phyloP scores from a whole-genome alignment of 1,140 invertebrate species.

The Drosophila littoralis region DNA sequence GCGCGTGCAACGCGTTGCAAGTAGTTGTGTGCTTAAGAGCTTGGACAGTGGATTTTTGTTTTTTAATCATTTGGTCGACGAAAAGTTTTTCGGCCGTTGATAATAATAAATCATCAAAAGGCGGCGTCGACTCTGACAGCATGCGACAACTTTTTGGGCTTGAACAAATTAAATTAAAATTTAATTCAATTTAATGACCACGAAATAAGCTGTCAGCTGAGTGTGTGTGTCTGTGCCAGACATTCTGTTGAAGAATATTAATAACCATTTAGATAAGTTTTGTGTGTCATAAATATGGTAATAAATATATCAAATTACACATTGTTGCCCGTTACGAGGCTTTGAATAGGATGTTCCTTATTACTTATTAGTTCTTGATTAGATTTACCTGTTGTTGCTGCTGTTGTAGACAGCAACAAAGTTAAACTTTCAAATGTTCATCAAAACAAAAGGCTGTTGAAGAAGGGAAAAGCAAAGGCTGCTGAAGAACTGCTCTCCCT shows the following conservation, averaged over 20 bases:
- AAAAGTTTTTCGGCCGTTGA: slow-evolving; percentile 52
- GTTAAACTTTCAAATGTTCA: too few species aligned
- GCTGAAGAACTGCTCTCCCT: not conserved
- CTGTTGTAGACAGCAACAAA: too few species aligned
- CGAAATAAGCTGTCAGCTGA: slow-evolving; percentile 31
- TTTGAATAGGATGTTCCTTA: too few species aligned
- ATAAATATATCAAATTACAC: too few species aligned
- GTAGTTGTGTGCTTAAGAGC: slow-evolving; percentile 36
- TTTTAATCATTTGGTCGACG: slow-evolving; percentile 50
- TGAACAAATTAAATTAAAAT: slow-evolving; percentile 44
- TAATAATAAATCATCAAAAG: slow-evolving; percentile 74
- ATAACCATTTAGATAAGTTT: slow-evolving; percentile 1
- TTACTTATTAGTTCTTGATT: too few species aligned
- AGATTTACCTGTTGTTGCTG: too few species aligned
- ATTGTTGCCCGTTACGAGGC: too few species aligned
- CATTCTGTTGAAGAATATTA: slow-evolving; percentile 15
- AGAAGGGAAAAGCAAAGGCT: too few species aligned
- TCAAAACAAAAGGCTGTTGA: too few species aligned
- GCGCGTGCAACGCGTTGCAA: slow-evolving; percentile 57
- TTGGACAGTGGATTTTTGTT: slow-evolving; percentile 21
- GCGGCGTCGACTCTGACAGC: slow-evolving; percentile 9
- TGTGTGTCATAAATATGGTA: too few species aligned
- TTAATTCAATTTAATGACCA: slow-evolving; percentile 71
- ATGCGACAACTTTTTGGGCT: slow-evolving; percentile 18
- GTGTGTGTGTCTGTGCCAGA: slow-evolving; percentile 7